Evolutionary conservation across 2,113 vertebrate species (phyloP).

Genomic region (Fulica atra): DNA sequence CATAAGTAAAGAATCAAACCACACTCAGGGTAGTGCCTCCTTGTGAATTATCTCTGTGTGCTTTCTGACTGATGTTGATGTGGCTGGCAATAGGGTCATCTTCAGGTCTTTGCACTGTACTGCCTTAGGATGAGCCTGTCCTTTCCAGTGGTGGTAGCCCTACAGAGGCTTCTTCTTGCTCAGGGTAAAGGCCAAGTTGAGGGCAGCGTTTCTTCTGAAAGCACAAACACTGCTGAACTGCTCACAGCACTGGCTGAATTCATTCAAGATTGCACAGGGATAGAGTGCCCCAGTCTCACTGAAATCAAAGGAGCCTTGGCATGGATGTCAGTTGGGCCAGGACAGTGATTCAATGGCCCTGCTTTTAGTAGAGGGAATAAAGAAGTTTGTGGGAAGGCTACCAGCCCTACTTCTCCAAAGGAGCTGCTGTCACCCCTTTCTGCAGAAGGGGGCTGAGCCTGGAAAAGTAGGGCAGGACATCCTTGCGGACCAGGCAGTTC

Average conservation of each 20-base stretch:
- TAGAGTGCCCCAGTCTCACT: accelerated
- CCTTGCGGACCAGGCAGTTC: neutral
- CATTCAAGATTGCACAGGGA: neutral
- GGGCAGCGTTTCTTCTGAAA: neutral
- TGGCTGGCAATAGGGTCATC: neutral
- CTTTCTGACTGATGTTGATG: neutral
- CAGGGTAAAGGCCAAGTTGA: neutral
- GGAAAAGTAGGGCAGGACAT: neutral
- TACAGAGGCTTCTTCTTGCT: neutral
- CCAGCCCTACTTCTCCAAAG: neutral
- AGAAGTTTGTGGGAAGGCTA: neutral
- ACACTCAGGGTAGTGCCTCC: neutral
- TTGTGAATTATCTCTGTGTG: neutral
- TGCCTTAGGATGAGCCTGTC: neutral
- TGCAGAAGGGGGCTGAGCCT: neutral
- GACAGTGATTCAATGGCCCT: neutral
- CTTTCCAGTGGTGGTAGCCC: neutral
- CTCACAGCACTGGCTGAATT: neutral
- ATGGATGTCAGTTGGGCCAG: neutral
- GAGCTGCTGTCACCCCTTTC: neutral
- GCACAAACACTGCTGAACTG: neutral
- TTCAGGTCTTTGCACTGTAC: neutral
- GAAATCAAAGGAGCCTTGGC: neutral
- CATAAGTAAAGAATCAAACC: neutral
- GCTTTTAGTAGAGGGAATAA: neutral